Percentiles rank a stretch among this genome's conserved stretches.
Conservation (phyloP, 2,797 vertebrate genomes). For the Spinus pinus region DNA sequence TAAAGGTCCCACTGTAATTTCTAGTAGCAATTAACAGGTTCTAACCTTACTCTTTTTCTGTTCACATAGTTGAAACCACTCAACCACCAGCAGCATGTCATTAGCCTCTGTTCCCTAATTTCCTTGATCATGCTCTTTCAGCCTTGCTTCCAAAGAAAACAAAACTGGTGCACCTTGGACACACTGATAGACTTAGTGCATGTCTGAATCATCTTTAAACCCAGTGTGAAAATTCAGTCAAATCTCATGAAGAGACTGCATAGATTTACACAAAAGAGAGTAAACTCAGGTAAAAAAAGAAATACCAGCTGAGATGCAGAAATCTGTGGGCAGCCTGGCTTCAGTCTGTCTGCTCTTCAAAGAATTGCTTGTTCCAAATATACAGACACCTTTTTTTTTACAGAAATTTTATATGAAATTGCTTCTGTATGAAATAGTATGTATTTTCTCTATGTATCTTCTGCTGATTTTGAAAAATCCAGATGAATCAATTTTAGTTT, state of each 20-base stretch:
- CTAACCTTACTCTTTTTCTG: background rate
- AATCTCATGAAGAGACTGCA: background rate
- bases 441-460: background rate
- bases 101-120: background rate
- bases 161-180: background rate
- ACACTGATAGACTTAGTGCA: background rate
- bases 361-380: background rate
- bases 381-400: background rate
- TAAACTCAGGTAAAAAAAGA: background rate
- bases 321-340: background rate
- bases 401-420: background rate
- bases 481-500: background rate
- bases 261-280: background rate
- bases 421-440: background rate
- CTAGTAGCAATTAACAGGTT: background rate
- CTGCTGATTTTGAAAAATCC: background rate
- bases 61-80: background rate
- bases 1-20: background rate
- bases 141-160: background rate
- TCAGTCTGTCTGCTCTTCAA: background rate
- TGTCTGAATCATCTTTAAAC: background rate
- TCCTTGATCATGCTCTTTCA: background rate
- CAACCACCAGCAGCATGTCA: background rate
- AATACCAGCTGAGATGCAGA: background rate
- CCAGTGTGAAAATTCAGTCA: background rate